These are phyloP conservation scores for Drosophila pachea DNA, from an alignment of 1,140 invertebrate genomes.

Conservation along the genomic window DNA sequence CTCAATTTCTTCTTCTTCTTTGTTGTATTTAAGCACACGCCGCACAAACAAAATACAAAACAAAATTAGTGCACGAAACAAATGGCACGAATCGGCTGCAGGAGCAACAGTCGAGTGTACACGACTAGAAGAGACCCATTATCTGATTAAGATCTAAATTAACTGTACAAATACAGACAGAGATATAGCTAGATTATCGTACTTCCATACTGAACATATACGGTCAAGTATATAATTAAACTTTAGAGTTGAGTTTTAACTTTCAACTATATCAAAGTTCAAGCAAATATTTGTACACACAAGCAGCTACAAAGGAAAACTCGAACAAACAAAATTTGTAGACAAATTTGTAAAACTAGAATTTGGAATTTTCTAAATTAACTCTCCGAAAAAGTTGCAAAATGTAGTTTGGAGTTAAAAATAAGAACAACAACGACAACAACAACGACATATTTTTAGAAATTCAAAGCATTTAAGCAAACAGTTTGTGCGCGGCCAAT, in stretches of 20 bases:
- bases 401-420: not conserved
- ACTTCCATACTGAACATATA: no score
- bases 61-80: conserved; percentile 45
- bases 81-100: not conserved
- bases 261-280: not conserved
- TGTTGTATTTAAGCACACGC: conserved; percentile 2
- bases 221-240: not conserved
- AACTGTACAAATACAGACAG: no score
- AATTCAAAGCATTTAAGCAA: no score
- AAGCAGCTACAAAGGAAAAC: not conserved
- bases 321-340: not conserved
- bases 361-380: not conserved
- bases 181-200: no score
- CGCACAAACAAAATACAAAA: no score
- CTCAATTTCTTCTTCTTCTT: not conserved
- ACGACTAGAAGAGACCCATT: not conserved
- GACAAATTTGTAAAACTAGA: not conserved
- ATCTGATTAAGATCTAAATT: no score
- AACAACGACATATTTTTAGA: no score
- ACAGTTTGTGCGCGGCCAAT: not conserved
- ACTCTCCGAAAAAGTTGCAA: not conserved
- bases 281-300: not conserved
- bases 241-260: not conserved
- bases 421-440: not conserved
- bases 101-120: not conserved